These are phyloP conservation scores for Mergus octosetaceus DNA, from an alignment of 2,797 vertebrate species.

Conservation along the genomic window DNA sequence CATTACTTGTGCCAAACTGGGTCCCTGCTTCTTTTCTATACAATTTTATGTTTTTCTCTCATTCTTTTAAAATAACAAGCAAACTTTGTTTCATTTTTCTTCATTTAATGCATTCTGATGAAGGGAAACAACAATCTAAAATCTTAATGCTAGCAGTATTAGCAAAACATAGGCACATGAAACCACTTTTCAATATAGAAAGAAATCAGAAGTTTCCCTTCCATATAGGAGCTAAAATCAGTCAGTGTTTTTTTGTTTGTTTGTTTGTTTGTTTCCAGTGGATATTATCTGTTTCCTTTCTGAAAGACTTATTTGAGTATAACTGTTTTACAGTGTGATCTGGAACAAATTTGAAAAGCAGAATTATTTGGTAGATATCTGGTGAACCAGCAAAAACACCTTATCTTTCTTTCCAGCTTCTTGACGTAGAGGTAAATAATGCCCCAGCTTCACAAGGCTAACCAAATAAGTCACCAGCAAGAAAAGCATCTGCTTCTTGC, in stretches of 20 bases:
- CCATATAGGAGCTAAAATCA: background rate
- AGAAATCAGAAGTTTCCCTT: background rate
- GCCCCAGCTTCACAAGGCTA: background rate
- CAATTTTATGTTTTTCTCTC: background rate
- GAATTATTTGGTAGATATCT: rapidly evolving
- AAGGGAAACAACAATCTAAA: background rate
- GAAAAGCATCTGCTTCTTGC: background rate
- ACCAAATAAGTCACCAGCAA: background rate
- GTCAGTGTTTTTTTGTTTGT: background rate
- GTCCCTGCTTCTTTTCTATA: background rate
- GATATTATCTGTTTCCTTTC: background rate
- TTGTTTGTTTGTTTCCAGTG: background rate
- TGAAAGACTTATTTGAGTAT: background rate
- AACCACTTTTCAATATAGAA: background rate
- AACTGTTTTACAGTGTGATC: background rate
- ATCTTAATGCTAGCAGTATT: background rate
- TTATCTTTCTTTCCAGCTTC: background rate
- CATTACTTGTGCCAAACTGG: background rate
- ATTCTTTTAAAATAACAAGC: background rate
- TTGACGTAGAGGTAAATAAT: background rate
- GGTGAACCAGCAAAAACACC: background rate
- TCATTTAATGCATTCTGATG: background rate
- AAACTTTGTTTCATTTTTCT: background rate
- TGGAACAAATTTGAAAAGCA: background rate
- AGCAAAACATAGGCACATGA: background rate